Evolutionary conservation across 2,888 invertebrate species (phyloP).

Genomic region (Cephonodes hylas): DNA sequence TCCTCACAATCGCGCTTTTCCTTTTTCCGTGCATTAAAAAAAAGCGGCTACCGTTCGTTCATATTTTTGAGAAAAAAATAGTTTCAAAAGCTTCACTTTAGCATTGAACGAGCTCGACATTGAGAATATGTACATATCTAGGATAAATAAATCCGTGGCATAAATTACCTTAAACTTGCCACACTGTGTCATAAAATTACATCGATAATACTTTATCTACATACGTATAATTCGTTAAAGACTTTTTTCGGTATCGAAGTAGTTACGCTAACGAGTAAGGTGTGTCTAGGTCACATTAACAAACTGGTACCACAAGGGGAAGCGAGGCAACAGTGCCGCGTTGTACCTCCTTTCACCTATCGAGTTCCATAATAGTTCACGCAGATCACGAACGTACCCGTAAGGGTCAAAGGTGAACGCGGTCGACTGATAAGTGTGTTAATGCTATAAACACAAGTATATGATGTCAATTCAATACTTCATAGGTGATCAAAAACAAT

Average conservation of each 20-base stretch:
- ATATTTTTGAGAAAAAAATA: background rate
- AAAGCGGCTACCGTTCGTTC: background rate
- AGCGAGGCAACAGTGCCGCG: constrained; percentile 24
- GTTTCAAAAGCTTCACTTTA: background rate
- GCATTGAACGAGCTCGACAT: background rate
- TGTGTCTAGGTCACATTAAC: constrained; percentile 23
- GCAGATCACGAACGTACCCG: constrained; percentile 50
- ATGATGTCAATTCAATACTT: background rate
- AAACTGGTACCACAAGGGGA: constrained; percentile 19
- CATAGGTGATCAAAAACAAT: background rate
- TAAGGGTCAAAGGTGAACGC: constrained; percentile 59
- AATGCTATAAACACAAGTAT: background rate
- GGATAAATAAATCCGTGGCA: background rate
- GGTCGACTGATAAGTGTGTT: constrained; percentile 24
- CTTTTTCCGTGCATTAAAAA: background rate
- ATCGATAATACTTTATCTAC: background rate
- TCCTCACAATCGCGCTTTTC: constrained; percentile 26
- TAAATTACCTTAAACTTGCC: background rate
- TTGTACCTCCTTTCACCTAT: constrained; percentile 62
- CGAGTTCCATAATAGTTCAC: constrained; percentile 56
- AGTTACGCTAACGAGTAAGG: constrained; percentile 9
- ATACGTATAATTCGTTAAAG: background rate
- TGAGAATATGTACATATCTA: background rate
- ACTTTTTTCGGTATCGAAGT: background rate
- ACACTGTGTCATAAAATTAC: background rate